Evolutionary conservation across 2,797 vertebrate genomes (phyloP).

Genomic region (Danio albolineatus): DNA sequence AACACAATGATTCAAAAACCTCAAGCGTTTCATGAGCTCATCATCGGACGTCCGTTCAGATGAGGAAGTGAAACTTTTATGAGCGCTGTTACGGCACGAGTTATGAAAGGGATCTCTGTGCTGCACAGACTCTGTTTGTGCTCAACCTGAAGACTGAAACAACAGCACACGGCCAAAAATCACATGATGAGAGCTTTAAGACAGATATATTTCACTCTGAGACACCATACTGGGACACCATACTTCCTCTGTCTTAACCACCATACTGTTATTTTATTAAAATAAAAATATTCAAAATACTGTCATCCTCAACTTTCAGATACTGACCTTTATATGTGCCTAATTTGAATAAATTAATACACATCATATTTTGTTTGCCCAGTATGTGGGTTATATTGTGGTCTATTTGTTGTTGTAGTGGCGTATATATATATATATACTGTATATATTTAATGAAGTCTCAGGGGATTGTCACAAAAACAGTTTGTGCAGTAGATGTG

Average conservation of each 20-base stretch:
- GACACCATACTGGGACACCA: neutral
- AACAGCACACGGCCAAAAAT: slow-evolving; percentile 5
- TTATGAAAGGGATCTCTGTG: slow-evolving; percentile 19
- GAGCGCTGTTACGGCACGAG: neutral
- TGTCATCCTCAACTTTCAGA: too few relatives aligned
- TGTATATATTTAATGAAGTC: too few relatives aligned
- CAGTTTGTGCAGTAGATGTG: neutral
- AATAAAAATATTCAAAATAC: neutral
- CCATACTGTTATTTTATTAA: neutral
- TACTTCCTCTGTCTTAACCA: neutral
- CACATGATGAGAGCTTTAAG: slow-evolving; percentile 5
- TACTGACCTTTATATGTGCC: too few relatives aligned
- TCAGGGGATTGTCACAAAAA: neutral
- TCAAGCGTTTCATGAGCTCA: neutral
- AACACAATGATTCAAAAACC: neutral
- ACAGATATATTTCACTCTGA: neutral
- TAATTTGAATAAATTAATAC: too few relatives aligned
- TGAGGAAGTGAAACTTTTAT: slow-evolving; percentile 21
- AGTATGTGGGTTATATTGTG: too few relatives aligned
- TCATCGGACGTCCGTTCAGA: neutral
- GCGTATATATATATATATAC: too few relatives aligned
- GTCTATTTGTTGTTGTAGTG: too few relatives aligned
- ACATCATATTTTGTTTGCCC: too few relatives aligned
- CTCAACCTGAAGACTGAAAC: neutral
- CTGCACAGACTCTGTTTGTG: slow-evolving; percentile 3